phyloP scores from a whole-genome alignment of 1,140 invertebrate species.

The Muscidifurax raptorellus region DNA sequence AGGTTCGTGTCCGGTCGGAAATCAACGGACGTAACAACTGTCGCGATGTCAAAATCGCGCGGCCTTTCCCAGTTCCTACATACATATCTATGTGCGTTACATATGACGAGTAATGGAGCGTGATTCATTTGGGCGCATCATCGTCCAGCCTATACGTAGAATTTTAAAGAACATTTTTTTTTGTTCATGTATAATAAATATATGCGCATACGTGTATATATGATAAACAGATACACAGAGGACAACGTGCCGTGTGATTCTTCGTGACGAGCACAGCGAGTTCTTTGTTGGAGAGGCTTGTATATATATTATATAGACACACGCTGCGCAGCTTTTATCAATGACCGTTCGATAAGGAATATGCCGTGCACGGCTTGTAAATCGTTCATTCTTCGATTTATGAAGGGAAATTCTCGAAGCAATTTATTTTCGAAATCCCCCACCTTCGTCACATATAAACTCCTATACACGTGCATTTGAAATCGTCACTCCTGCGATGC shows the following conservation, averaged over 20 bases:
- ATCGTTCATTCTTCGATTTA: no score
- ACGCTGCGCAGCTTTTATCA: neutral
- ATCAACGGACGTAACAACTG: constrained; percentile 38
- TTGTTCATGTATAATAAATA: no score
- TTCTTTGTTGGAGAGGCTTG: neutral
- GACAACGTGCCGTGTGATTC: neutral
- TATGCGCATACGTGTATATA: neutral
- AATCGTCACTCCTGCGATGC: neutral
- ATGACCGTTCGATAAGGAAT: neutral
- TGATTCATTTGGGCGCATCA: no score
- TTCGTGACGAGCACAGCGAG: constrained; percentile 5
- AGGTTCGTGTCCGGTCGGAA: constrained; percentile 49
- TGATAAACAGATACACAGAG: no score
- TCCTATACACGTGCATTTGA: no score
- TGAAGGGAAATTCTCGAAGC: neutral
- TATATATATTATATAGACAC: neutral
- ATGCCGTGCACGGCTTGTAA: neutral
- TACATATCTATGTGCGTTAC: no score
- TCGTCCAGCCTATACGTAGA: no score
- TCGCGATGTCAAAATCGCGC: constrained; percentile 34
- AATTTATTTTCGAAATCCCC: neutral
- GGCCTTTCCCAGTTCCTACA: neutral
- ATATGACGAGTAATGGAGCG: no score
- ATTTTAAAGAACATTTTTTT: no score
- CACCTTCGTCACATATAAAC: neutral